These are phyloP conservation scores for Engystomops pustulosus DNA, from an alignment of 2,113 vertebrate species.

Conservation along the genomic window DNA sequence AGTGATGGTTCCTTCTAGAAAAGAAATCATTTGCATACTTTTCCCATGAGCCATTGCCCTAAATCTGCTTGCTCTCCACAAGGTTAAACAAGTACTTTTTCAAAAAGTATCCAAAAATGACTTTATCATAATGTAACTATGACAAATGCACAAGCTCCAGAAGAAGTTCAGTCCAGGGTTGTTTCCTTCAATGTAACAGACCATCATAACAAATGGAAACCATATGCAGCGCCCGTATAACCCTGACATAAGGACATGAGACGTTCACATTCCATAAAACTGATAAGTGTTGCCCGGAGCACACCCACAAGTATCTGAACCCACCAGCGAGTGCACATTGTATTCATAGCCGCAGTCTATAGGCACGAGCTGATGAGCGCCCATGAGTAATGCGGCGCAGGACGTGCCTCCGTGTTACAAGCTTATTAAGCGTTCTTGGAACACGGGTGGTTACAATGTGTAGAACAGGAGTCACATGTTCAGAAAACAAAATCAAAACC, in stretches of 20 bases:
- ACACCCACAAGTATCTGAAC: not conserved
- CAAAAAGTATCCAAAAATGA: no score
- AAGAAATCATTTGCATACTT: no score
- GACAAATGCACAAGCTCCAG: no score
- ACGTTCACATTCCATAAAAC: not conserved
- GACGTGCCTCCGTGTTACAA: constrained; percentile 43
- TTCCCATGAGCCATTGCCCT: no score
- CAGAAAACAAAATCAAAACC: constrained; percentile 42
- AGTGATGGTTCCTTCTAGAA: no score
- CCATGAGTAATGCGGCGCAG: not conserved
- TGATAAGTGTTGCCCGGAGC: not conserved
- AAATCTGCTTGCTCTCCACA: no score
- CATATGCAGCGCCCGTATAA: not conserved
- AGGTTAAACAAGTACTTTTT: no score
- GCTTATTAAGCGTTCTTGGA: constrained; percentile 46
- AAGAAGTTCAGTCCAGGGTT: no score
- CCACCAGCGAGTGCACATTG: no score
- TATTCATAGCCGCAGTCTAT: not conserved
- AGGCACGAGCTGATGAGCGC: not conserved
- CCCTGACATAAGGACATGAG: constrained; percentile 18
- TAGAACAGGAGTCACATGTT: constrained; percentile 5
- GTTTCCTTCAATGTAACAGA: no score
- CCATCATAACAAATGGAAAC: not conserved
- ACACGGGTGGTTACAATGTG: not conserved
- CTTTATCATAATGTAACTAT: no score